phyloP scores from a whole-genome alignment of 2,113 vertebrate species.

The Alexandromys fortis region DNA sequence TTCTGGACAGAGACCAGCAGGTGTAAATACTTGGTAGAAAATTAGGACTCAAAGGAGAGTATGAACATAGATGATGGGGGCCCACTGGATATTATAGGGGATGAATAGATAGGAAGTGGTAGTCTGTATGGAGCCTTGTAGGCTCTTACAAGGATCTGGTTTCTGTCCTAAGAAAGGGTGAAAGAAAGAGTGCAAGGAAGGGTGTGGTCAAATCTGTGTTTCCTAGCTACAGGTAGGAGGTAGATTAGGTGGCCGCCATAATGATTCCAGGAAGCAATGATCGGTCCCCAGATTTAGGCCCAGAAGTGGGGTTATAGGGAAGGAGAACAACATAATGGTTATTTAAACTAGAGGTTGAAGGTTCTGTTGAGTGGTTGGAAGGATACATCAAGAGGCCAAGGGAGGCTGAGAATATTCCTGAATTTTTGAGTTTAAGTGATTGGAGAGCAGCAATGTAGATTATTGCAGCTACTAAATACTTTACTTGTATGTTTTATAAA shows the following conservation, averaged over 20 bases:
- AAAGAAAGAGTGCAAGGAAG: not conserved
- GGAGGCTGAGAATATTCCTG: not conserved
- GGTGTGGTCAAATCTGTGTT: not conserved
- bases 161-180: conserved; percentile 6
- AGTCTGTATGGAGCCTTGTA: not conserved
- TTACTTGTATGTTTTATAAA: not conserved
- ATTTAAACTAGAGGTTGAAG: not conserved
- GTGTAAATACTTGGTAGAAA: not conserved
- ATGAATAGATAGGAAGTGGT: not conserved
- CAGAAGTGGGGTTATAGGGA: not conserved
- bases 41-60: not conserved
- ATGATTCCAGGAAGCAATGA: not conserved
- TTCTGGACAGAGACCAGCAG: not conserved
- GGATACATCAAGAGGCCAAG: not conserved
- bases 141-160: not conserved
- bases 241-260: not conserved
- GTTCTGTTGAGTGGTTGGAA: not conserved
- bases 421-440: not conserved
- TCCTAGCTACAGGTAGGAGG: not conserved
- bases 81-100: not conserved
- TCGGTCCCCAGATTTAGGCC: not conserved
- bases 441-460: not conserved
- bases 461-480: not conserved
- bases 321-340: too few species aligned
- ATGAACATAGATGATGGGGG: not conserved